Evolutionary conservation across 2,797 vertebrate genomes (phyloP), one percentile per base, ranked within the genome.

Genomic region (Epinephelus coioides): DNA sequence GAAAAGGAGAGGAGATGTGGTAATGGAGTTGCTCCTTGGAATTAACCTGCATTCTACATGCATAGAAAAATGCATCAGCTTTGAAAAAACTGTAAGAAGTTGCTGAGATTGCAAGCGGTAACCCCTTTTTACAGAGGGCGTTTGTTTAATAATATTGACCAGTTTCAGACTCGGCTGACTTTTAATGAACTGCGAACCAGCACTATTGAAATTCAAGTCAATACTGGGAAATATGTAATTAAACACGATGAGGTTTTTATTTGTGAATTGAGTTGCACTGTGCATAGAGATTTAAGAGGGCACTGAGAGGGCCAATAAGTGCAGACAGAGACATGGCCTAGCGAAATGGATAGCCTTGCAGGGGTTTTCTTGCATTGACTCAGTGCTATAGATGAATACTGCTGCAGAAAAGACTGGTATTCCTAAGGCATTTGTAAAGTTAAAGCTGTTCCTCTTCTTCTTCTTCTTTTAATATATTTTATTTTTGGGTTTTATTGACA

Each of bases 221-320:
- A 93, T 95, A 91, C 77, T 59, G 82, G 86, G 71, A 84, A 84
- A 90, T 90, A 92, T 92, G 92, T 92, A 91, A 94, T 96, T 95
- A 91, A 93, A 91, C 84, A 88, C 61, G 79, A 93, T 94, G 93
- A 92, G 87, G 91, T 93, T 93, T 93, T 95, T 94, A 94, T 96
- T 95, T 94, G 87, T 81, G 92, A 92, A 92, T 88, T 90, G 87
- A 91, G 87, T 91, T 87, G 75, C 51, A 15, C 80, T 50, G 30
- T 74, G 78, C 77, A 62, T 53, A 63, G 84, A 92, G 86, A 91
- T 90, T 90, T 86, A 78, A 81, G 67, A 83, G 79, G 49, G 34
- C 63, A 78, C 62, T 43, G 80, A 83, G 64, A 78, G 64, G 76
- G 75, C 73, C 71, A 69, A 80, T 87, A 86, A 82, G 73, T n/a